Base-by-base conservation (phyloP, 23 tunicate species). In the Oikopleura vanhoeffeni region DNA sequence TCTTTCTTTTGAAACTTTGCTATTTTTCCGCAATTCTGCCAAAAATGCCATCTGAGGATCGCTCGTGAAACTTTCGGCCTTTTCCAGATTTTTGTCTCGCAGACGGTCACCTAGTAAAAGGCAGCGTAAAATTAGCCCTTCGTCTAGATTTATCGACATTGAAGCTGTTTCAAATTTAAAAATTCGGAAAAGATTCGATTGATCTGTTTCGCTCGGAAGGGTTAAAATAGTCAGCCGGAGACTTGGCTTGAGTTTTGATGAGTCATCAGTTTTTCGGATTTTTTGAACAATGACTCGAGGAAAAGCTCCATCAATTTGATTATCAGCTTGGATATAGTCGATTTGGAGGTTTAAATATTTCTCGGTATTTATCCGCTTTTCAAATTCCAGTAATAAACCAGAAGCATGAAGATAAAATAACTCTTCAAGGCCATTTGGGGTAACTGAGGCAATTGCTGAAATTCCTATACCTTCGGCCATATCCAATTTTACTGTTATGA, bases 391-490 rank as follows among this genome's bases (percentile, higher is more conserved):
- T 40, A 84, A 64, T 4, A 95, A 91, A 18, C 99, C 99, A 36
- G 84, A 85, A 90, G 89, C 85, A 24, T 91, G 89, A 2, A 91
- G 41, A 60, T 90, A 95, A 0, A 95, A 86, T 1, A 95, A 85
- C 76, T 95, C 99, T 67, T 95, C 99, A 0, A 89, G 92, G 8
- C 83, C 28, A 67, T 88, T 86, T 86, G 86, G 88, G 67, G 89
- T 86, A 40, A 95, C 83, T 28, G 27, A 4, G 34, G 79, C 79
- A 30, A 71, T 71, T 32, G 35, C 79, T 0, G 99, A 95, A 40
- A 95, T 76, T 39, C 99, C 99, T 3, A 95, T 71, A 0, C 99
- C 91, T n/a, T 85, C 83, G 35, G 82, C 42, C 91, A 91, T 86
- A 75, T 64, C 41, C 40, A 90, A 30, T 2, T 30, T 30, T 2